Conservation (phyloP, 92 coral and sea anemone genomes). For the Parazoanthus atlanticus region DNA sequence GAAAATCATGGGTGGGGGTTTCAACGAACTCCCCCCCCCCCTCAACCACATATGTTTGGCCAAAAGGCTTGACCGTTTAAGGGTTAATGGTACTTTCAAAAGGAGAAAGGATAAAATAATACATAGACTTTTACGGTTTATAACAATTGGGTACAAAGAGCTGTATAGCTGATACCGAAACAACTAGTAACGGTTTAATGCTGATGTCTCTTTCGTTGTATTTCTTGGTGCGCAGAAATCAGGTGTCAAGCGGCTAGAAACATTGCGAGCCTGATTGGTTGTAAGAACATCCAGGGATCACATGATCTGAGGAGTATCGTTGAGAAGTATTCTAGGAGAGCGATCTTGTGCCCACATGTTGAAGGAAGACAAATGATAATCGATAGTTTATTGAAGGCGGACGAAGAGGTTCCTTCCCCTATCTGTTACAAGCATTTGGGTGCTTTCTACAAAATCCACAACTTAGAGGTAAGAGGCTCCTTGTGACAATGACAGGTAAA, state of each 20-base stretch:
- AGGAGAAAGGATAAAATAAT: no score
- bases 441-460: neutral
- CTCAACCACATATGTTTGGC: no score
- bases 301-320: neutral
- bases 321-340: slow-evolving; percentile 6
- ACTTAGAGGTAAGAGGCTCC: neutral
- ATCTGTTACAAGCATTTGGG: neutral
- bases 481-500: no score
- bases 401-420: neutral
- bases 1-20: no score
- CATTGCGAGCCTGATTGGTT: neutral
- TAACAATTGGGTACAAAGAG: no score
- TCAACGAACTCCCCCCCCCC: no score
- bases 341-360: neutral
- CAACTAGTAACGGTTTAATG: neutral
- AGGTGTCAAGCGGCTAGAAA: neutral
- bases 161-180: no score
- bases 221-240: neutral
- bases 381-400: neutral
- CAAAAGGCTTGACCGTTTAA: no score
- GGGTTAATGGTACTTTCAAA: no score
- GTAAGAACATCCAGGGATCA: slow-evolving; percentile 5
- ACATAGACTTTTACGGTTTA: no score
- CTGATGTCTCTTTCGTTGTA: neutral
- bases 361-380: neutral